A percentile compares a stretch with the other conserved stretches of the same genome.
phyloP scores from a whole-genome alignment of 2,113 vertebrate species.

The Ammodytes dubius region DNA sequence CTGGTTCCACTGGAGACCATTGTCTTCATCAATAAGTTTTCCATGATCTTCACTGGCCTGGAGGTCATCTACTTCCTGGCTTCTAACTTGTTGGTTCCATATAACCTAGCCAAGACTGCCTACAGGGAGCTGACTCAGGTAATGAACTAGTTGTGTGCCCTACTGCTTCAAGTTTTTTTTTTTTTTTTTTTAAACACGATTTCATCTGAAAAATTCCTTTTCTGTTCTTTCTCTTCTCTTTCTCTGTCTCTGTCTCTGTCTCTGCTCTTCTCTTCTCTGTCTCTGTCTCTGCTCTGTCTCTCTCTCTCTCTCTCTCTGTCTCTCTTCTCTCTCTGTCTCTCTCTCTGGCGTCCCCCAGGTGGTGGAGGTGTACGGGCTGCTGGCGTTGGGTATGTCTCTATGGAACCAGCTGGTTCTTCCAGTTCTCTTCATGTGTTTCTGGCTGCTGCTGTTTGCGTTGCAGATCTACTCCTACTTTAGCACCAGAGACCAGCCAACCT shows the following conservation, averaged over 20 bases:
- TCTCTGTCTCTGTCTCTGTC: background rate
- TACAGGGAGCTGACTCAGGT: conserved; percentile 98
- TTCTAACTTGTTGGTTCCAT: conserved; percentile 96
- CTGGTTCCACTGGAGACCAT: conserved; percentile 96
- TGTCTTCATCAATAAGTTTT: conserved; percentile 97
- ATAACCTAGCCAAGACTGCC: conserved; percentile 97
- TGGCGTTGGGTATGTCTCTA: conserved; percentile 97
- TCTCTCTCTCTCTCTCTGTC: background rate
- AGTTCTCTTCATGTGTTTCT: conserved; percentile 98
- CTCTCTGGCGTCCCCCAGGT: conserved; percentile 83
- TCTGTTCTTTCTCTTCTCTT: background rate
- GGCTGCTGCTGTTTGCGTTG: conserved; percentile 97
- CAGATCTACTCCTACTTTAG: conserved; percentile 99
- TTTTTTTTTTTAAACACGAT: background rate
- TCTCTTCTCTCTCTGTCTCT: background rate
- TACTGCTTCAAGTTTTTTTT: background rate
- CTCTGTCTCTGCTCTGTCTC: background rate
- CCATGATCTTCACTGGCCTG: conserved; percentile 98
- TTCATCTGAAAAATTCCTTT: conserved; percentile 21
- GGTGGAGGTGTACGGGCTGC: conserved; percentile 96
- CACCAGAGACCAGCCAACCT: conserved; percentile 95
- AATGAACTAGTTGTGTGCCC: conserved; percentile 11
- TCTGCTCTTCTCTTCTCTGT: background rate
- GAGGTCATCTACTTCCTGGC: conserved; percentile 98
- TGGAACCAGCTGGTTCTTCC: conserved; percentile 99